Conservation (phyloP, 2,888 invertebrate species). For the Peribatodes rhomboidaria region DNA sequence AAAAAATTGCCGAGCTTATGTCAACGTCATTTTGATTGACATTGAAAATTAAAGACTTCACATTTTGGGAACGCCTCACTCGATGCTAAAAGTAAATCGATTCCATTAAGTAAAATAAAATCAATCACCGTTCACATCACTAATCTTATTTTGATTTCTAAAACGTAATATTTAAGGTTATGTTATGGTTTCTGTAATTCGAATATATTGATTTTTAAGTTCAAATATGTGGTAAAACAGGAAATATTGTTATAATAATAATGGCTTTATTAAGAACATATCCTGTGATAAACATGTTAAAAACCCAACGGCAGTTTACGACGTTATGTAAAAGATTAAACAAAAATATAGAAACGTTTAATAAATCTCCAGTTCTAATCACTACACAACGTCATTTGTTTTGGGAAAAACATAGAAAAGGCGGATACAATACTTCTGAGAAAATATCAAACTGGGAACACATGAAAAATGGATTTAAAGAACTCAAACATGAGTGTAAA, state of each 20-base stretch:
- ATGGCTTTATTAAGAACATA: conserved; percentile 56
- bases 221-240: conserved; percentile 16
- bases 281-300: conserved; percentile 48
- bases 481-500: conserved; percentile 89
- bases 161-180: conserved; percentile 25
- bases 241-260: conserved; percentile 19
- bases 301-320: conserved; percentile 56
- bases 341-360: conserved; percentile 49
- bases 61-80: too few species aligned
- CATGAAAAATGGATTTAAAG: conserved; percentile 88
- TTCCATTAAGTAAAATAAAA: neutral
- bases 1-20: too few species aligned
- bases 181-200: conserved; percentile 3
- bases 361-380: conserved; percentile 49
- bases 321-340: conserved; percentile 55
- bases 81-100: neutral
- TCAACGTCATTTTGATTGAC: too few species aligned
- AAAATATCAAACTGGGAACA: conserved; percentile 81
- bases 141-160: conserved; percentile 14
- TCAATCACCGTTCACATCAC: neutral
- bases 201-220: neutral
- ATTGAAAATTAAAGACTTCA: too few species aligned
- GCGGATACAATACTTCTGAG: conserved; percentile 83
- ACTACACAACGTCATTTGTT: conserved; percentile 73
- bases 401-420: conserved; percentile 87